Base-by-base conservation (phyloP, 2,888 invertebrate genomes). In the Acronicta leporina region DNA sequence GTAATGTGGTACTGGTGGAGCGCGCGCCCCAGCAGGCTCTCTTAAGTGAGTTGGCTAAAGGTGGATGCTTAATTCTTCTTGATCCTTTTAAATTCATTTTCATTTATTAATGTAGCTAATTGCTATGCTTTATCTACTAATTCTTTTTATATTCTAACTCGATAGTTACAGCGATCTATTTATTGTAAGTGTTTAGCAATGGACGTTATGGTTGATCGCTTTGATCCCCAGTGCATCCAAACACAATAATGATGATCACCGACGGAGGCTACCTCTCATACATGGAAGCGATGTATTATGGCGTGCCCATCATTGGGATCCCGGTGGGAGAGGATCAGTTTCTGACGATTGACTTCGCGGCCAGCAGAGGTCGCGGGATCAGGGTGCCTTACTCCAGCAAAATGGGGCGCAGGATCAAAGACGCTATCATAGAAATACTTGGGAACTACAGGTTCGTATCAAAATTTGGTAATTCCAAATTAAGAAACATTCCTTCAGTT, bases 1-100 rank as follows among this genome's bases (percentile, higher is more conserved):
- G 74, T n/a, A 95, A 95, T 69, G 85, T 95, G 0, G 85, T 86
- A 16, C 63, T 92, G 0, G 44, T 87, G 16, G 80, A 89, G 6
- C 90, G 88, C 79, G 84, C 83, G 30, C 89, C 92, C 1, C 89
- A 89, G 45, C 80, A 85, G 5, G 85, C 85, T 47, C 79, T 94
- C 5, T 66, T 91, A 3, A 87, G 91, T 89, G 75, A 83, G 82
- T 59, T 15, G 8, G 20, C 25, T 25, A 30, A 33, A 33, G 11
- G 2, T 33, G 33, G 33, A 33, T 11, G 11, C 1, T 33, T 33
- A 33, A 33, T 4, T 3, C 20, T 20, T 20, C 20, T 20, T 20
- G 20, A 20, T 20, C 2, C 20, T 20, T 20, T 20, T 20, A 3
- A 20, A 20, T 4, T 20, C 20, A 20, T 20, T 20, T 20, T 20